phyloP scores from a whole-genome alignment of 2,113 vertebrate species.

The Galemys pyrenaicus region DNA sequence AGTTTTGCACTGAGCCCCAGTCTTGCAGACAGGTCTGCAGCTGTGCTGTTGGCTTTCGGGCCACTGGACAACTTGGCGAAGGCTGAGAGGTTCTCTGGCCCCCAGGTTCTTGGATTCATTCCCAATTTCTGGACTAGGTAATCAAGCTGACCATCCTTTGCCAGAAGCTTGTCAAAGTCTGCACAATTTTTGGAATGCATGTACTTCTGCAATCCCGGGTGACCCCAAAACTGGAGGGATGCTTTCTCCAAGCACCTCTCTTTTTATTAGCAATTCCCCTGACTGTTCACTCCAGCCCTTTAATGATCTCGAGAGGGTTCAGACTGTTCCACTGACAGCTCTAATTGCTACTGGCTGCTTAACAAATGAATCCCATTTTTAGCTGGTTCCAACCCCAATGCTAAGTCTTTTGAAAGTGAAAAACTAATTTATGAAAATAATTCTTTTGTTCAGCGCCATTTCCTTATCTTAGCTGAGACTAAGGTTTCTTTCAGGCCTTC shows the following conservation, averaged over 20 bases:
- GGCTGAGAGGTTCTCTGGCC: not conserved
- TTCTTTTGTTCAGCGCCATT: slow-evolving; percentile 62
- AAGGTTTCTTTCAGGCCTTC: slow-evolving; percentile 54
- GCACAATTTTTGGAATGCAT: slow-evolving; percentile 21
- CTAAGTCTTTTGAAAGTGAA: slow-evolving; percentile 51
- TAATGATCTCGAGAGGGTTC: slow-evolving; percentile 22
- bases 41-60: not conserved
- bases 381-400: slow-evolving; percentile 57
- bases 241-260: not conserved
- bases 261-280: slow-evolving; percentile 42
- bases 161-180: slow-evolving; percentile 54
- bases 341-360: slow-evolving; percentile 43
- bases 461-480: slow-evolving; percentile 59
- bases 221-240: slow-evolving; percentile 16
- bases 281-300: slow-evolving; percentile 9
- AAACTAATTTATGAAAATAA: slow-evolving; percentile 71
- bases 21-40: not conserved
- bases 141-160: slow-evolving; percentile 48
- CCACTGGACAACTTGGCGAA: not conserved
- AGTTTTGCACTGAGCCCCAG: not conserved
- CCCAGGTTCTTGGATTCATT: not conserved
- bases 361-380: slow-evolving; percentile 41
- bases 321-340: slow-evolving; percentile 38
- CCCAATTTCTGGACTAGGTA: slow-evolving; percentile 37
- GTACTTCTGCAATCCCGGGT: not conserved